phyloP scores from a whole-genome alignment of 1,140 invertebrate species.

The Stegodyphus mimosarum region DNA sequence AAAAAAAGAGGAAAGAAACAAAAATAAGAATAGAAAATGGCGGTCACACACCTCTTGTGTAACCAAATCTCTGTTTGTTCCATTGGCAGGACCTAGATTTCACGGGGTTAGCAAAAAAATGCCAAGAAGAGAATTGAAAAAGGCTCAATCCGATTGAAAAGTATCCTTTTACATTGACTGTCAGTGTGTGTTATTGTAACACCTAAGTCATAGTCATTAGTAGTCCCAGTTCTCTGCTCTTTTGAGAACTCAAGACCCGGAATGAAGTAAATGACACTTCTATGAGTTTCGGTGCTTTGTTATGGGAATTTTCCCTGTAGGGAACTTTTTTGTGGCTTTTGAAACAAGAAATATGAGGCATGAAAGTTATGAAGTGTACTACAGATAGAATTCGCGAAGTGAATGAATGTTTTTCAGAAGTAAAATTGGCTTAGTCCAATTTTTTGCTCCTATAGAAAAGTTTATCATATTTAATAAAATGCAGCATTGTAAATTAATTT shows the following conservation, averaged over 20 bases:
- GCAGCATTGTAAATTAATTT: too few species aligned
- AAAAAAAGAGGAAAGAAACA: neutral
- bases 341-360: too few species aligned
- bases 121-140: neutral
- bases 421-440: too few species aligned
- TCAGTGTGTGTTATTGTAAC: slow-evolving; percentile 4
- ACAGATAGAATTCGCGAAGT: too few species aligned
- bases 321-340: too few species aligned
- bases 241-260: neutral
- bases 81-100: slow-evolving; percentile 1
- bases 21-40: neutral
- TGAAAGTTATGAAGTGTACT: too few species aligned
- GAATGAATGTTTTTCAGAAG: too few species aligned
- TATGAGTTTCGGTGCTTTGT: too few species aligned
- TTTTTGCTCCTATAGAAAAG: too few species aligned
- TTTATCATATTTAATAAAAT: too few species aligned
- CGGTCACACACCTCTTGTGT: slow-evolving; percentile 14
- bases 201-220: slow-evolving; percentile 10
- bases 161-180: slow-evolving; percentile 4
- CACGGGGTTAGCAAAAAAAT: neutral
- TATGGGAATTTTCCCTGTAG: too few species aligned
- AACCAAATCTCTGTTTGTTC: slow-evolving; percentile 9
- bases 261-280: neutral
- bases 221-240: slow-evolving; percentile 3
- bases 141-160: neutral